A percentile compares a stretch with the other conserved stretches of the same genome.
Conservation (phyloP, 2,113 vertebrate species). For the Gymnobelideus leadbeateri region DNA sequence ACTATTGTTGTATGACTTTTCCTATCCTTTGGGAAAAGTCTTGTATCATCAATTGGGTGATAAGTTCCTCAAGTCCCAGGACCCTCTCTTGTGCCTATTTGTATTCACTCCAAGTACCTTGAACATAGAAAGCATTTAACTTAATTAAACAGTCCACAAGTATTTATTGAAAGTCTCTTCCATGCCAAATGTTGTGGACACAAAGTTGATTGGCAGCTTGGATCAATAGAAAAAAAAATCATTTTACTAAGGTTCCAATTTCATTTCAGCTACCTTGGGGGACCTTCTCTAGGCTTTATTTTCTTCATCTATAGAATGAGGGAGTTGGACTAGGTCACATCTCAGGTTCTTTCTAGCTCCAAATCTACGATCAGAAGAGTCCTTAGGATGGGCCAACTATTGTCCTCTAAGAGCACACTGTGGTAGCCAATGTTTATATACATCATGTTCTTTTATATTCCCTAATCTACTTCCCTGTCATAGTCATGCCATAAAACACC, state of each 20-base stretch:
- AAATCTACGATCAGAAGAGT: neutral
- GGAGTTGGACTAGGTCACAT: neutral
- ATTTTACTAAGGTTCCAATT: neutral
- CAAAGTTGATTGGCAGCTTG: neutral
- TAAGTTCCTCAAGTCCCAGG: neutral
- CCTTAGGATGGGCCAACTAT: neutral
- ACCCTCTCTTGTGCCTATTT: neutral
- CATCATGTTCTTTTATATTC: neutral
- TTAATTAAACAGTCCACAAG: neutral
- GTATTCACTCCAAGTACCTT: neutral
- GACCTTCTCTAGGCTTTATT: neutral
- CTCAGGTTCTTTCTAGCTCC: neutral
- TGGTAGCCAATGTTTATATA: neutral
- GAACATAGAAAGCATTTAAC: neutral
- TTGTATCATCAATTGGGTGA: neutral
- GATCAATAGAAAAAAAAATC: neutral
- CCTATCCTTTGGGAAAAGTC: neutral
- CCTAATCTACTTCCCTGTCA: too few species aligned
- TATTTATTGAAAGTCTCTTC: neutral
- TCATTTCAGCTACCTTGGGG: neutral
- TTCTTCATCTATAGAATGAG: neutral
- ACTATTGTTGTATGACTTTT: neutral
- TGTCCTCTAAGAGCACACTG: neutral
- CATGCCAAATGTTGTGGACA: neutral
- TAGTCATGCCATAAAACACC: neutral